A percentile compares a stretch with the other conserved stretches of the same genome.
Conservation (phyloP, 1,140 invertebrate species). For the Panonychus citri region DNA sequence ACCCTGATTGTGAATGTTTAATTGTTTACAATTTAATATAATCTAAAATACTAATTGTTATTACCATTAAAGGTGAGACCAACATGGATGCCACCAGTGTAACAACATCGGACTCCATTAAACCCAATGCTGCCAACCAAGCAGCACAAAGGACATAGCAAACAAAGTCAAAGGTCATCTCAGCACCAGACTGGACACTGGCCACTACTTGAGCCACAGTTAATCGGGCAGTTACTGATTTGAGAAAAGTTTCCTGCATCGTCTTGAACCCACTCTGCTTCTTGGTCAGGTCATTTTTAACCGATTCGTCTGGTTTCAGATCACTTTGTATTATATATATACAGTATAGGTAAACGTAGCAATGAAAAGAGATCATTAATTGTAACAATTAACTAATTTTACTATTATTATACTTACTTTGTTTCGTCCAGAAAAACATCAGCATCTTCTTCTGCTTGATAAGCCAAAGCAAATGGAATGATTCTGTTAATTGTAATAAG, state of each 20-base stretch:
- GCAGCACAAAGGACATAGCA: neutral
- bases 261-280: slow-evolving; percentile 9
- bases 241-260: slow-evolving; percentile 21
- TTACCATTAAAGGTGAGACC: slow-evolving; percentile 59
- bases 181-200: slow-evolving; percentile 44
- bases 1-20: neutral
- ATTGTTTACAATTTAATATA: neutral
- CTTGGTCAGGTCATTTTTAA: neutral
- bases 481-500: neutral
- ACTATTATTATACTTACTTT: too few relatives aligned
- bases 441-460: neutral
- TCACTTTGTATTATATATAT: neutral
- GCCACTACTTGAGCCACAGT: slow-evolving; percentile 57
- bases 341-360: neutral
- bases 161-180: slow-evolving; percentile 57
- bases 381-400: too few relatives aligned
- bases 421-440: neutral
- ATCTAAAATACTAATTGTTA: slow-evolving; percentile 10
- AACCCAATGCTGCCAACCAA: slow-evolving; percentile 37
- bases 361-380: neutral
- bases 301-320: neutral
- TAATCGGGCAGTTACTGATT: slow-evolving; percentile 36
- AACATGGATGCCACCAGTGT: slow-evolving; percentile 58
- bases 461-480: neutral
- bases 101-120: slow-evolving; percentile 31